Evolutionary conservation across 2,888 invertebrate species (phyloP).

Genomic region (Drosophila falleni): DNA sequence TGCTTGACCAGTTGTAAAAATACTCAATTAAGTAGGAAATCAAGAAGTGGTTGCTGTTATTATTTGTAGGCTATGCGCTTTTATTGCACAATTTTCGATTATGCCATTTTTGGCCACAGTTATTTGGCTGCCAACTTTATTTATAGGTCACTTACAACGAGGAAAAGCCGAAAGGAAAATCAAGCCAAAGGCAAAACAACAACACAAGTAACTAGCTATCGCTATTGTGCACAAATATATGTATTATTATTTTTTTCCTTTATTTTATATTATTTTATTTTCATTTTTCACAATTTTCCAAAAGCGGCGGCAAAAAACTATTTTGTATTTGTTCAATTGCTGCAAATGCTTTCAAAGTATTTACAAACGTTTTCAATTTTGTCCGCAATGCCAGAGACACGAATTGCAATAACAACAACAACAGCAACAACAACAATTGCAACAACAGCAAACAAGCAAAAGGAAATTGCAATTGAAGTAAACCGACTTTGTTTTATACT

Average conservation of each 20-base stretch:
- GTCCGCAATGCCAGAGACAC: conserved; percentile 57
- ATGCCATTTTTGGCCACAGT: conserved; percentile 63
- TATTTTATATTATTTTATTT: conserved; percentile 41
- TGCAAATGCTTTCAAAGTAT: conserved; percentile 79
- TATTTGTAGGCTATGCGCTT: conserved; percentile 56
- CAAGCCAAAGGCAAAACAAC: conserved; percentile 25
- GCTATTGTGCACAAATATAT: conserved; percentile 17
- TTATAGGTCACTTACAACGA: conserved; percentile 70
- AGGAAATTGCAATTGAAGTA: neutral
- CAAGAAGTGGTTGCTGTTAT: conserved; percentile 40
- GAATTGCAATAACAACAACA: conserved; percentile 57
- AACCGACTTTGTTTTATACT: neutral
- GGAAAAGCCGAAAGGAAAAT: conserved; percentile 53
- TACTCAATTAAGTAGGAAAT: conserved; percentile 63
- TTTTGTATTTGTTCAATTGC: conserved; percentile 81
- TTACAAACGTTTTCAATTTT: conserved; percentile 78
- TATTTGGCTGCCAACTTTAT: conserved; percentile 75
- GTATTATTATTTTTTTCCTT: conserved; percentile 17
- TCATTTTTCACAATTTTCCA: conserved; percentile 66
- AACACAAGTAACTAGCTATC: conserved; percentile 38
- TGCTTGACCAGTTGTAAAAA: conserved; percentile 51
- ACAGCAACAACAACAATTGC: conserved; percentile 29
- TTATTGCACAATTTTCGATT: conserved; percentile 75
- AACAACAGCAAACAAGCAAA: conserved; percentile 15
- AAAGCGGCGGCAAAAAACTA: conserved; percentile 53